These are phyloP conservation scores for Microtus pennsylvanicus DNA, from an alignment of 2,113 vertebrate genomes.

Conservation along the genomic window DNA sequence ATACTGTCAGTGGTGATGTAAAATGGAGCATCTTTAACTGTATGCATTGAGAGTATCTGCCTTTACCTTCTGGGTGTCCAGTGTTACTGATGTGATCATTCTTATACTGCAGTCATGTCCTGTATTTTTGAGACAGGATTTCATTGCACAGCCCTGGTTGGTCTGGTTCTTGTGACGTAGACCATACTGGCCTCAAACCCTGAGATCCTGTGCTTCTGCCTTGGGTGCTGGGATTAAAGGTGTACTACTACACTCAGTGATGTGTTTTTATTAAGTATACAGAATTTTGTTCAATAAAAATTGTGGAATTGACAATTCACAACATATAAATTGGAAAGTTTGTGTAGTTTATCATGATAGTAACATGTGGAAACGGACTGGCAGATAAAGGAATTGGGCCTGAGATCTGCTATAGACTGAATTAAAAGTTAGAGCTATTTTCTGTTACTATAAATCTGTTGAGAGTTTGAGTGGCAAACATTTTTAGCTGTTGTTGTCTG, in stretches of 20 bases:
- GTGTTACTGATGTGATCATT: not conserved
- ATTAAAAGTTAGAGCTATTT: not conserved
- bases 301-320: conserved; percentile 22
- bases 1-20: not conserved
- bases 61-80: not conserved
- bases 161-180: not conserved
- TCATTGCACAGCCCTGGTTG: not conserved
- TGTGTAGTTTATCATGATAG: not conserved
- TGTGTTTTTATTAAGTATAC: conserved; percentile 15
- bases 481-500: not conserved
- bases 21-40: not conserved
- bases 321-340: not conserved
- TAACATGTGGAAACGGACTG: not conserved
- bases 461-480: not conserved
- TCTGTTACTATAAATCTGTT: conserved; percentile 7
- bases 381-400: not conserved
- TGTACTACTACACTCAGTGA: not conserved
- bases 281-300: conserved; percentile 2
- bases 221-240: not conserved
- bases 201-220: not conserved
- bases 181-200: not conserved
- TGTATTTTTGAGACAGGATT: not conserved
- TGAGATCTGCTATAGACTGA: not conserved
- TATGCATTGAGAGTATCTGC: not conserved
- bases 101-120: not conserved